Base-by-base conservation (phyloP, 2,888 invertebrate genomes). In the Acronicta alni region DNA sequence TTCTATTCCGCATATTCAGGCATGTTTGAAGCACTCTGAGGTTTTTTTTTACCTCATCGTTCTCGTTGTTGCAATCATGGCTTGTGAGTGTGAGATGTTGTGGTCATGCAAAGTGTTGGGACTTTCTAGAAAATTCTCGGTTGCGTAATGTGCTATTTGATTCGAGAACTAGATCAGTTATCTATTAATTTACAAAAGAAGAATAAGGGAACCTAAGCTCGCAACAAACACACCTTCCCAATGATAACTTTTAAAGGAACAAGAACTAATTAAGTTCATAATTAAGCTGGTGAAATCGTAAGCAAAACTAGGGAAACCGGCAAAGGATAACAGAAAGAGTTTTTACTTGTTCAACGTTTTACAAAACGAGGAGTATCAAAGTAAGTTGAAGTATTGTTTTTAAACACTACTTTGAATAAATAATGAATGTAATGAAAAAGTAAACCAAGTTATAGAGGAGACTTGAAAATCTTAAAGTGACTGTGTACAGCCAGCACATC, bases 311-410 rank as follows among this genome's bases (percentile, higher is more conserved):
- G 14, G 30, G 45, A 56, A 60, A 67, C 55, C 41, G 12, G 37
- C 20, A 48, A 45, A 35, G 67, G 65, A 57, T 72, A 67, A 57
- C 67, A 52, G 58, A 10, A 62, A 53, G 67, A 62, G 45, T 41
- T 67, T 59, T 62, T 52, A 32, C 44, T 54, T 42, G 16, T 18
- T 37, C 32, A 64, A 26, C 23, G 35, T 41, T 54, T 47, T 32
- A 17, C 35, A 42, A 51, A 51, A 47, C 16, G 20, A 35, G 20
- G n/a, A 49, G 32, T 32, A 5, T 32, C n/a, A 14, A 32, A 32
- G n/a, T 42, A 45, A 7, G 37, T 66, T 44, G n/a, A 39, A 71
- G 44, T 54, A 39, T 39, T 46, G 49, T 47, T 38, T 57, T 57
- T 56, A 52, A 70, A 57, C 42, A 37, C 35, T 46, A 16, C 46